A percentile compares a stretch with the other conserved stretches of the same genome.
These are phyloP conservation scores for Hirudo medicinalis DNA, from an alignment of 1,140 invertebrate genomes.

Conservation along the genomic window DNA sequence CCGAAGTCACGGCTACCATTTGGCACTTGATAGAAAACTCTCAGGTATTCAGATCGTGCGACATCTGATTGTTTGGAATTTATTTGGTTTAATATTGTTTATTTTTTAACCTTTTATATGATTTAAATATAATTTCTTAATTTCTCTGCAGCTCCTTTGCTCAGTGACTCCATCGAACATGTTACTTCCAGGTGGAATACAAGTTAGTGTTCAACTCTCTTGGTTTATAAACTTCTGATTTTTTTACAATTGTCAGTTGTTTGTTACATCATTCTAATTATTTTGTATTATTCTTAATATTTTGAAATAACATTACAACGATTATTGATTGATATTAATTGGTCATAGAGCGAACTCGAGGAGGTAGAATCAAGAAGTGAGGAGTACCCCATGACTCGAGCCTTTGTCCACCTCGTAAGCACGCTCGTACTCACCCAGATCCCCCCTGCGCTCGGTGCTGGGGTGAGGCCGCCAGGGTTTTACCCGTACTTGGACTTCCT, in stretches of 20 bases:
- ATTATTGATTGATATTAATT: too few species aligned
- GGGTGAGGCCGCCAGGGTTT: conserved; percentile 66
- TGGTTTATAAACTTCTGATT: background rate
- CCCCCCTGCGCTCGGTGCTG: conserved; percentile 63
- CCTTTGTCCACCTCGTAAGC: conserved; percentile 63
- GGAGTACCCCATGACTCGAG: conserved; percentile 45
- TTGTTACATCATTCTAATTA: conserved; percentile 19
- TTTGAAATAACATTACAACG: conserved; percentile 1
- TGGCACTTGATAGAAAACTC: conserved; percentile 77
- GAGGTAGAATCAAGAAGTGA: conserved; percentile 77
- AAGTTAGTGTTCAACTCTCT: conserved; percentile 25
- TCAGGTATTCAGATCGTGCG: conserved; percentile 52
- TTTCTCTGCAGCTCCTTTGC: too few species aligned
- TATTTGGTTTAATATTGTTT: background rate
- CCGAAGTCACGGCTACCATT: conserved; percentile 58
- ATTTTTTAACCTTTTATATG: too few species aligned
- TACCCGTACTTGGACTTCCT: conserved; percentile 76
- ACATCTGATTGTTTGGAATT: too few species aligned
- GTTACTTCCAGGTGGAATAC: conserved; percentile 51
- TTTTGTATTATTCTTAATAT: background rate
- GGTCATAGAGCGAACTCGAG: conserved; percentile 46
- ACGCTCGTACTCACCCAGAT: conserved; percentile 59
- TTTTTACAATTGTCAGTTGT: background rate
- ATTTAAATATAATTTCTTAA: too few species aligned
- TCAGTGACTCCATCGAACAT: conserved; percentile 23